Evolutionary conservation across 2,113 vertebrate species (phyloP), one percentile per base, ranked within the genome.

Genomic region (Trematomus loennbergii): DNA sequence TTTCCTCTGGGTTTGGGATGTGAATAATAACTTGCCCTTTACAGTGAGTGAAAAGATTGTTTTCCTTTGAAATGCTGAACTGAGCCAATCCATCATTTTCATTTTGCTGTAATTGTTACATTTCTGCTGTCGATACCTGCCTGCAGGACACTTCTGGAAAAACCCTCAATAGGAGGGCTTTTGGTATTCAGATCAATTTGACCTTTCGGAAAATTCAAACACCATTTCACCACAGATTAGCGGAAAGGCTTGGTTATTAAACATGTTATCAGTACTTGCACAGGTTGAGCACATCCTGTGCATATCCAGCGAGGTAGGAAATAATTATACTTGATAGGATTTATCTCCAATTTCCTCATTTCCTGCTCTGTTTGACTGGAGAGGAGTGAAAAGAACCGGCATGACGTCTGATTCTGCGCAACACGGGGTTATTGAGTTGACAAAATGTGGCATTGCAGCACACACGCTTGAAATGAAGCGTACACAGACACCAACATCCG

Each of bases 311-410:
- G 61, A 82, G 73, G 76, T 86, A 82, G 74, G 69, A 81, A 82
- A 86, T 90, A 92, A 90, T 92, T 84, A 91, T 87, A 83, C 78
- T 82, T 70, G 79, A 82, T 83, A 80, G 76, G 80, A 86, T 90
- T 91, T 89, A 88, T 89, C 87, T 84, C 46, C 61, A 68, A 58
- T 75, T 89, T 79, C 60, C 86, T 91, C 75, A 80, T 91, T 87
- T 86, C 86, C 70, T 80, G 75, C 69, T 79, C 84, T 50, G 77
- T 84, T 55, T 90, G 76, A 80, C 88, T 77, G 25, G 78, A 89
- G 82, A 78, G 70, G 64, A 22, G 33, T 16, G 22, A 67, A 68
- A 69, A n/a, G 72, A 74, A 78, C 29, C 29, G 72, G 59, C 64
- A 15, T 83, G 83, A 85, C 18, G 53, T 77, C 69, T 76, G 88